Evolutionary conservation across 2,113 vertebrate genomes (phyloP), one percentile per base, ranked within the genome.

Genomic region (Epinephelus fuscoguttatus): DNA sequence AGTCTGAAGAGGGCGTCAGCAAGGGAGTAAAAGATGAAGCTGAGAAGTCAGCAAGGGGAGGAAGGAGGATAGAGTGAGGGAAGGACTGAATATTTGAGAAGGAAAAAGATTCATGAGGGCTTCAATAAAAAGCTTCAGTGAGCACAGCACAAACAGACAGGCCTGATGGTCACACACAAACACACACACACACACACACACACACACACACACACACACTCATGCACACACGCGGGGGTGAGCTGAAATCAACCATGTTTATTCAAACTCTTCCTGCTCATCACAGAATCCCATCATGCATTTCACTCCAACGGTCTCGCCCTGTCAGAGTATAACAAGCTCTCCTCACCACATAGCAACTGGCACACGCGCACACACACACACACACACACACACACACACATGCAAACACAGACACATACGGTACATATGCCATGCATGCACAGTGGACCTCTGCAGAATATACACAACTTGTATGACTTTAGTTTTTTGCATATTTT

Each of bases 41-140:
- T 69, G 61, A 70, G 59, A 62, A 85, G 50, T 76, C 83, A 55
- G 73, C 18, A 49, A 72, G 52, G 33, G 52, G 52, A 64, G 75
- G 57, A 61, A 70, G 68, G 53, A 42, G 64, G 49, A 62, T 23
- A 17, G 78, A 68, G 33, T 1, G 6, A 62, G 40, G 30, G 56
- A 40, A 82, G 61, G 56, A 73, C 61, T 69, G 85, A 82, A 87
- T 92, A 88, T 92, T 89, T 91, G 85, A 85, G 73, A 84, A 75
- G 80, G 73, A 70, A 86, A 87, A 85, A 87, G 89, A 91, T 91
- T 92, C 90, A 90, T 85, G 82, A 90, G 75, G 86, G 89, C 81
- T 90, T 91, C 89, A 91, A 93, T 91, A 88, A 89, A 89, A 91
- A 85, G 92, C 90, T 92, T 92, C 85, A 91, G 82, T 91, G 90